A percentile compares a stretch with the other conserved stretches of the same genome.
Conservation (phyloP, 2,113 vertebrate genomes). For the Picathartes gymnocephalus region DNA sequence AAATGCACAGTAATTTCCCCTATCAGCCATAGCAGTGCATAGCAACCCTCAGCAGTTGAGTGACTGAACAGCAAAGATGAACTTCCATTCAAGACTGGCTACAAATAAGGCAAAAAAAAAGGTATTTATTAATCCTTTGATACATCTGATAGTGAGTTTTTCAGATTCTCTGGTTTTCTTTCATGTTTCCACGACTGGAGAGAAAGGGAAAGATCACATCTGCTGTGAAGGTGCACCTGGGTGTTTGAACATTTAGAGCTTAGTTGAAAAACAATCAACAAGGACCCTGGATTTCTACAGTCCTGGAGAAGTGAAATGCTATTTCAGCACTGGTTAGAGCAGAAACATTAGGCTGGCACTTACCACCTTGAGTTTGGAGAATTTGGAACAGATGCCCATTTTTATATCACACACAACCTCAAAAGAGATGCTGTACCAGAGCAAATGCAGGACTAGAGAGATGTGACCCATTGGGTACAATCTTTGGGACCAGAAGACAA, state of each 20-base stretch:
- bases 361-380: not conserved
- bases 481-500: not conserved
- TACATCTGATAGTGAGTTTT: accelerated
- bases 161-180: not conserved
- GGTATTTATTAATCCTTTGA: not conserved
- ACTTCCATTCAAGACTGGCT: not conserved
- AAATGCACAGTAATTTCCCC: not conserved
- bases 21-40: accelerated
- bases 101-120: not conserved
- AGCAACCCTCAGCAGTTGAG: not conserved
- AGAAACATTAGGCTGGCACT: not conserved
- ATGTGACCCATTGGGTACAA: no score
- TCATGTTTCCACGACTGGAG: accelerated
- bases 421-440: not conserved
- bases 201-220: not conserved
- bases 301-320: not conserved
- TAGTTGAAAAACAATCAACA: not conserved
- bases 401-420: not conserved
- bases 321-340: not conserved
- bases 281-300: not conserved
- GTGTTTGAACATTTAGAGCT: not conserved
- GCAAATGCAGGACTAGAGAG: not conserved
- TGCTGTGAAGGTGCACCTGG: not conserved
- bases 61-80: not conserved
- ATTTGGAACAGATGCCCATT: not conserved